phyloP scores from a whole-genome alignment of 2,888 invertebrate species.

The Andrena dorsata region DNA sequence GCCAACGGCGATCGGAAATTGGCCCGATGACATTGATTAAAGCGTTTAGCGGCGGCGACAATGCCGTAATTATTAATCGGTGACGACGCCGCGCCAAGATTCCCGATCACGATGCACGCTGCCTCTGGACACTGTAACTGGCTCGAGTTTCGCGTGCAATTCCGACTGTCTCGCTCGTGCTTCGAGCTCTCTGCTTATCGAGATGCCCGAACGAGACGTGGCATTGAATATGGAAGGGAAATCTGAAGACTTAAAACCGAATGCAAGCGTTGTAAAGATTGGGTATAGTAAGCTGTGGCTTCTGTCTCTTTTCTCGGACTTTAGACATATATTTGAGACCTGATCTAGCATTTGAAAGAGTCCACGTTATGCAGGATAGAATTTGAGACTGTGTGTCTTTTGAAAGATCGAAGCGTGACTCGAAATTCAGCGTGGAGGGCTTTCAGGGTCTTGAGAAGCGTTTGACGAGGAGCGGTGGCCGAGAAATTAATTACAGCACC shows the following conservation, averaged over 20 bases:
- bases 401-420: not conserved
- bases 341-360: not conserved
- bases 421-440: not conserved
- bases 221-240: too few species aligned
- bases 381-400: not conserved
- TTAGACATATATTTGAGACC: too few species aligned
- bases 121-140: not conserved
- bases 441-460: not conserved
- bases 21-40: constrained; percentile 85
- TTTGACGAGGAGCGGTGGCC: not conserved
- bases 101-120: constrained; percentile 47
- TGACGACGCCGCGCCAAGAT: constrained; percentile 72
- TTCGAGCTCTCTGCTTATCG: not conserved
- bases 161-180: too few species aligned
- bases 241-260: too few species aligned
- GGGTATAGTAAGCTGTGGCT: not conserved
- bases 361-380: not conserved
- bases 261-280: not conserved
- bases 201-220: not conserved
- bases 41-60: constrained; percentile 82
- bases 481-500: constrained; percentile 37
- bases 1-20: constrained; percentile 83
- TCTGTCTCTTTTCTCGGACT: not conserved
- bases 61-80: constrained; percentile 84
- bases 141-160: not conserved